Base-by-base conservation (phyloP, 2,797 vertebrate species). In the Chrysocyon brachyurus region DNA sequence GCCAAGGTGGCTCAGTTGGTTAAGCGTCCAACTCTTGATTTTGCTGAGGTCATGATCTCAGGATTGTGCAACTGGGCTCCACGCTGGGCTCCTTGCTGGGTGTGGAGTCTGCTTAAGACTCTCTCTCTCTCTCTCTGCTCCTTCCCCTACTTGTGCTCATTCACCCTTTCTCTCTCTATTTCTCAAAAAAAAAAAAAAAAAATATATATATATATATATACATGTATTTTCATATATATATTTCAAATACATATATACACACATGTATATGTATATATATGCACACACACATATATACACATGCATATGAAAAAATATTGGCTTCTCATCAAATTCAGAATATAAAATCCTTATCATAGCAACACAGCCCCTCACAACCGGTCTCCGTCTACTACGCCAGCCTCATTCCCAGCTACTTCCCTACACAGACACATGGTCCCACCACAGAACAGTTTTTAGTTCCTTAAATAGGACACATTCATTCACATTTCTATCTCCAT, bases 291-390 rank as follows among this genome's bases (percentile, higher is more conserved):
- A 63, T 26, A 63, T 12, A 63, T 1, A 28, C 28, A 5, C 14
- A 63, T 2, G 61, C 16, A 56, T 56, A 56, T 57, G 56, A 19
- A 57, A 33, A 33, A 33, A 78, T n/a, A 78, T 1, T 90, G 56
- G 46, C 28, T 87, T 70, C 77, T 95, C 31, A 70, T 46, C n/a
- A 81, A 90, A 87, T 92, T 96, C n/a, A 31, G 19, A 19, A 78
- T 81, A 85, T 12, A 83, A 84, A 85, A 79, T 84, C 19, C 89
- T 70, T 26, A 12, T 40, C 63, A 66, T 4, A n/a, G 36, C 40
- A 92, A 89, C 40, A 81, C 7, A 73, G 73, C 28, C 46, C 59
- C 31, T 72, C 16, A 1, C 14, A 54, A 66, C 9, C n/a, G 72
- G 87, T 70, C 66, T 3, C 14, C 49, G n/a, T 61, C 73, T 21